Evolutionary conservation across 2,113 vertebrate species (phyloP), one percentile per base, ranked within the genome.

Genomic region (Sebastes fasciatus): DNA sequence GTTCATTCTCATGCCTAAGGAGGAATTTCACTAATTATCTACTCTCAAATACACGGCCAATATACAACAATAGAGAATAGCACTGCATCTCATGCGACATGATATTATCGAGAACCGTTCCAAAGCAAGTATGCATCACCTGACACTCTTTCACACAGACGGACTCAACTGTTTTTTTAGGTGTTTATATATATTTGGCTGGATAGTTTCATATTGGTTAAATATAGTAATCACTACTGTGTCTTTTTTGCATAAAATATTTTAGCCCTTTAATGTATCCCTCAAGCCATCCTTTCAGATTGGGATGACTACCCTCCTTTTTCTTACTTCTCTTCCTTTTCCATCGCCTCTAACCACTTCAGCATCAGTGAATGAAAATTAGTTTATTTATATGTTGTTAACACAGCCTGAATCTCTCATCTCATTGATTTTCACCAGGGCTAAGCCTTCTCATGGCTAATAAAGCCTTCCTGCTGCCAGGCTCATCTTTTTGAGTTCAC

Each of bases 381-480:
- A 4, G 3, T 46, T 34, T 19, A 26, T 65, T 34, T 64, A 63
- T 63, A 64, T 60, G 34, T 60, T 83, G 42, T 64, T 46, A 78
- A 78, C 17, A 66, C 46, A 60, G n/a, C n/a, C 23, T 19, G 23
- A 71, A 19, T 57, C 17, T 13, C 16, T 49, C 8, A 26, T 72
- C 10, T 43, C 10, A 49, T 71, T 16, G 9, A 8, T 62, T 62
- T 42, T 62, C 11, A 17, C 1, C 14, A 61, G 16, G 17, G 49
- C 5, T 42, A 19, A 74, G 45, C 9, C 23, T 23, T 65, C 13
- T 85, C 48, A 76, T 70, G 42, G 52, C 66, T 71, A 21, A 81
- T 85, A 51, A 55, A 80, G 48, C 75, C 76, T 34, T 69, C 34
- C n/a, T 49, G 49, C 26, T 58, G 10, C 26, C 45, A 45, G 14